phyloP scores from a whole-genome alignment of 2,797 vertebrate species.

The Thamnophis elegans region DNA sequence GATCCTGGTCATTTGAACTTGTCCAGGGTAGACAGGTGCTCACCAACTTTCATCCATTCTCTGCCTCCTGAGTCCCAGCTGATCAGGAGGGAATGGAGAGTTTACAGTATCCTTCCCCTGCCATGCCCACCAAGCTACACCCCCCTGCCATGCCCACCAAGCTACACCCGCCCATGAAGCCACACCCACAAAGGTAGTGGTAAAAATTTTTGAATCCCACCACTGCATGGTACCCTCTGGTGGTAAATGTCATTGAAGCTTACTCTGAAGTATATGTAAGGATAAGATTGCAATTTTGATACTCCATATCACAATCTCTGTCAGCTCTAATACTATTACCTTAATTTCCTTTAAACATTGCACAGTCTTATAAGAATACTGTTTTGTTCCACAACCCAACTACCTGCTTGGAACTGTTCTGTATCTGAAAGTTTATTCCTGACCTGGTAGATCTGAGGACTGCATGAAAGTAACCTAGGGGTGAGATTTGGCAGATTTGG shows the following conservation, averaged over 20 bases:
- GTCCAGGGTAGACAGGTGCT: too few species aligned
- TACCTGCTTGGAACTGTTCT: too few species aligned
- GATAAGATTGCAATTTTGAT: neutral
- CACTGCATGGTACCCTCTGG: neutral
- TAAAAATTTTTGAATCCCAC: too few species aligned
- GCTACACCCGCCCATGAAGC: too few species aligned
- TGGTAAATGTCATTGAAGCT: neutral
- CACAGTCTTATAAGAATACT: neutral
- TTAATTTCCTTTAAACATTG: neutral
- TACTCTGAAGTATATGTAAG: neutral
- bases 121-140: too few species aligned
- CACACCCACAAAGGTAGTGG: too few species aligned
- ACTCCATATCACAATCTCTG: neutral
- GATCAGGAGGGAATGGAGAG: too few species aligned
- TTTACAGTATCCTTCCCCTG: too few species aligned
- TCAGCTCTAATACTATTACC: neutral
- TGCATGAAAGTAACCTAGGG: neutral
- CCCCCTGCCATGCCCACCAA: too few species aligned
- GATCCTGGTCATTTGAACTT: too few species aligned
- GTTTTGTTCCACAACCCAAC: neutral
- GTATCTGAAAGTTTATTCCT: neutral
- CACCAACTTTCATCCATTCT: too few species aligned
- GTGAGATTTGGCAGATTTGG: neutral
- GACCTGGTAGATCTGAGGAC: neutral
- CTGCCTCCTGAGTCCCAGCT: too few species aligned